These are phyloP conservation scores for Podiceps cristatus DNA, from an alignment of 2,113 vertebrate species.

Conservation along the genomic window DNA sequence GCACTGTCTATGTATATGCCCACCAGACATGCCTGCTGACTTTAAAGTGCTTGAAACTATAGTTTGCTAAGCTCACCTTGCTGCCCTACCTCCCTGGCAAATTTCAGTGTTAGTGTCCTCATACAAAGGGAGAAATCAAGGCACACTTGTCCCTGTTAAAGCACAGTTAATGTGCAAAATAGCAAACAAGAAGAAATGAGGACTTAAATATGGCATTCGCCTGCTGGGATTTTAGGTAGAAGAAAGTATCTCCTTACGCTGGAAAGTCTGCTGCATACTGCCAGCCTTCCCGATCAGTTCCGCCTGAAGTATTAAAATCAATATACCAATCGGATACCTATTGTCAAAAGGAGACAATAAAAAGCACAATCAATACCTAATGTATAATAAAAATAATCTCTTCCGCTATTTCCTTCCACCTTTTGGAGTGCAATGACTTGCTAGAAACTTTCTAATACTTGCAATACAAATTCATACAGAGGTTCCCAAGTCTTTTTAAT, in stretches of 20 bases:
- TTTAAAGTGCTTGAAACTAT: accelerated
- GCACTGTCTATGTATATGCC: background rate
- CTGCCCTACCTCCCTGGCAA: background rate
- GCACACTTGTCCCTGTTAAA: background rate
- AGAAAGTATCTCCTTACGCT: constrained; percentile 77
- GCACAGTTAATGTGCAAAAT: background rate
- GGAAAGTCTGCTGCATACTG: constrained; percentile 97
- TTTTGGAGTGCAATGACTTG: background rate
- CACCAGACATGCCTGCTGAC: background rate
- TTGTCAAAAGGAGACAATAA: background rate
- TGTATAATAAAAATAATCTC: background rate
- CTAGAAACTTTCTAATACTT: background rate
- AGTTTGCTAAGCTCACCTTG: background rate
- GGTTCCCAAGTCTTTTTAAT: background rate
- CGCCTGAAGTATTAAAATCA: constrained; percentile 86
- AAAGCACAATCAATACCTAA: background rate
- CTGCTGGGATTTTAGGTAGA: background rate
- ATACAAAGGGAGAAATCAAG: background rate
- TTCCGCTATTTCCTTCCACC: background rate
- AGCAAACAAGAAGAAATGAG: background rate
- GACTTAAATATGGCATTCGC: background rate
- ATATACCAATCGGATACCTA: constrained; percentile 94
- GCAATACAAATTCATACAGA: background rate
- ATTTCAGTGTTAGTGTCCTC: background rate
- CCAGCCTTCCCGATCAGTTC: constrained; percentile 94